A percentile compares a stretch with the other conserved stretches of the same genome.
Conservation (phyloP, 1,140 invertebrate species). For the Zaprionus davidi region DNA sequence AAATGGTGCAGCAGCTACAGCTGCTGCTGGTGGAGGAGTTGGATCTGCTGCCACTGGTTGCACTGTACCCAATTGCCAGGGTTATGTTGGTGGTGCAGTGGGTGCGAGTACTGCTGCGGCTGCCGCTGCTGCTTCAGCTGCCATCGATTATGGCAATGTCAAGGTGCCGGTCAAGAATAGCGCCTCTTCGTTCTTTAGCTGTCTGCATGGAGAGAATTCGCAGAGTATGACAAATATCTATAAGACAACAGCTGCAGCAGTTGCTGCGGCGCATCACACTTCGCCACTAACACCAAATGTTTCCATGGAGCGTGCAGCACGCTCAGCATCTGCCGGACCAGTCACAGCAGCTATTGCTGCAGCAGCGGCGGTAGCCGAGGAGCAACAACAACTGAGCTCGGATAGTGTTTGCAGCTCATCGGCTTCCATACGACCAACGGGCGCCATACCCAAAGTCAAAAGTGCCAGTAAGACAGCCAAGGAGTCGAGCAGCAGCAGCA, state of each 20-base stretch:
- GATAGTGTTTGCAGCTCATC: slow-evolving; percentile 42
- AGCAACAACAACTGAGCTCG: slow-evolving; percentile 19
- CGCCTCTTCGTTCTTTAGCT: slow-evolving; percentile 82
- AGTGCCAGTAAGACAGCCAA: slow-evolving; percentile 53
- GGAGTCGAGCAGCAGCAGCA: slow-evolving; percentile 30
- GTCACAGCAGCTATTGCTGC: slow-evolving; percentile 16
- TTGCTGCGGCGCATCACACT: slow-evolving; percentile 43
- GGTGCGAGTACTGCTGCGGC: slow-evolving; percentile 11
- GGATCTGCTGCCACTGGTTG: slow-evolving; percentile 48
- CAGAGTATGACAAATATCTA: slow-evolving; percentile 84
- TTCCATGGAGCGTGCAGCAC: slow-evolving; percentile 71
- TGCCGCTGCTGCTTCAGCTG: slow-evolving; percentile 14
- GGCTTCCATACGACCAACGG: slow-evolving; percentile 56
- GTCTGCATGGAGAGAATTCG: slow-evolving; percentile 82
- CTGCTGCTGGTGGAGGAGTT: slow-evolving; percentile 3
- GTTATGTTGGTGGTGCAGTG: slow-evolving; percentile 35
- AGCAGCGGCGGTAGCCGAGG: slow-evolving; percentile 27
- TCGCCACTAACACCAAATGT: slow-evolving; percentile 62
- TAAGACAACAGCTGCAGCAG: slow-evolving; percentile 60
- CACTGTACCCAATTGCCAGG: slow-evolving; percentile 67
- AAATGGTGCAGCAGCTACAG: slow-evolving; percentile 38
- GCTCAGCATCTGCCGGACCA: slow-evolving; percentile 70
- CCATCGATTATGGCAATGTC: slow-evolving; percentile 56
- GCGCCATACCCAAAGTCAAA: slow-evolving; percentile 80
- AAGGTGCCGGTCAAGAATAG: slow-evolving; percentile 80